Conservation (phyloP, 2,888 invertebrate genomes). For the Drosophila meridionalis region DNA sequence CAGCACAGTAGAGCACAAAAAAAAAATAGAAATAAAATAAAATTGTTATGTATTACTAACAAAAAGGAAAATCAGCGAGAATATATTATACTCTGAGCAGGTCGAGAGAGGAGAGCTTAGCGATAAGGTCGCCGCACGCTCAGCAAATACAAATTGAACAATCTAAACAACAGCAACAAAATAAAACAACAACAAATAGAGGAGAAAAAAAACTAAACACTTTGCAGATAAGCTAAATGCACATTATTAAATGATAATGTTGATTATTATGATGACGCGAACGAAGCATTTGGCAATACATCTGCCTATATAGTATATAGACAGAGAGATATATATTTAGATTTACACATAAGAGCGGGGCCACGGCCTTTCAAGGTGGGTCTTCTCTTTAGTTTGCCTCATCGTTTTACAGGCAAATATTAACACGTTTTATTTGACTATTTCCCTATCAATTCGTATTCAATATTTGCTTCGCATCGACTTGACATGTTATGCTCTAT, state of each 20-base stretch:
- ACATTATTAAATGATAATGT: conserved; percentile 64
- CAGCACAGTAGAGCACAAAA: conserved; percentile 26
- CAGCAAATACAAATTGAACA: conserved; percentile 66
- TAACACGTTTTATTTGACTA: conserved; percentile 11
- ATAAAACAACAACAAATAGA: conserved; percentile 16
- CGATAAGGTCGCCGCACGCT: conserved; percentile 62
- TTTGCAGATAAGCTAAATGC: conserved; percentile 71
- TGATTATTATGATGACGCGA: conserved; percentile 46
- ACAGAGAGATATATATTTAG: not conserved
- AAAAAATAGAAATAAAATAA: conserved; percentile 10
- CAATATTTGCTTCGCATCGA: not conserved
- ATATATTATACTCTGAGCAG: conserved; percentile 28
- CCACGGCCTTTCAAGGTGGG: conserved; percentile 26
- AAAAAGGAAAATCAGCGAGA: conserved; percentile 33
- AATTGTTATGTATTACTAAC: conserved; percentile 59
- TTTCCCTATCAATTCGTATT: not conserved
- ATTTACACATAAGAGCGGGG: not conserved
- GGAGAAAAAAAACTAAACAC: conserved; percentile 33
- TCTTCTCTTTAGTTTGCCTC: conserved; percentile 23
- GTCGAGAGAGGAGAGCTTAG: conserved; percentile 39
- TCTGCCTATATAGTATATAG: not conserved
- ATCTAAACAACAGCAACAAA: conserved; percentile 38
- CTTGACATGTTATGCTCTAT: not conserved
- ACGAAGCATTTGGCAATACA: conserved; percentile 22
- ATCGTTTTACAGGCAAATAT: conserved; percentile 55